Conservation (phyloP, 2,113 vertebrate species). For the Mustela lutreola region DNA sequence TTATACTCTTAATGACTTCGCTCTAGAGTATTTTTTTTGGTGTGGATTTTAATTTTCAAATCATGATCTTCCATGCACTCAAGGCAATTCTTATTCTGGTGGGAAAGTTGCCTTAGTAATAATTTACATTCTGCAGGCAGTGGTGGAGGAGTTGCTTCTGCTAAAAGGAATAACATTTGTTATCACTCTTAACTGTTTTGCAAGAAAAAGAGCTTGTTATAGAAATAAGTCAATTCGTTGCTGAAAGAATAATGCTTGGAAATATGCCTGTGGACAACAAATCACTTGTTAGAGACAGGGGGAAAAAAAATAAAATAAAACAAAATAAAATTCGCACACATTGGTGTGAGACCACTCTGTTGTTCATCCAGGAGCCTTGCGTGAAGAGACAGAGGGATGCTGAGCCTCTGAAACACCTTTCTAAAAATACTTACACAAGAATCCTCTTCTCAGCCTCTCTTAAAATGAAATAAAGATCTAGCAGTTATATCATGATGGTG, state of each 20-base stretch:
- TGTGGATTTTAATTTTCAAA: conserved; percentile 66
- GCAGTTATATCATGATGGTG: background rate
- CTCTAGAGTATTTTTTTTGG: background rate
- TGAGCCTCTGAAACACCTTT: background rate
- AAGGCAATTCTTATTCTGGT: background rate
- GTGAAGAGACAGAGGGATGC: background rate
- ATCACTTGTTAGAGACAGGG: conserved; percentile 54
- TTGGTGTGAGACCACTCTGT: too few relatives aligned
- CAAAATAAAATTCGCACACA: background rate
- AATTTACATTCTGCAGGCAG: conserved; percentile 71
- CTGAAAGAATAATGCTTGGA: conserved; percentile 78
- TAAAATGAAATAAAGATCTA: background rate
- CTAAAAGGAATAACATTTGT: conserved; percentile 71
- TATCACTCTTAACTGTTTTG: background rate
- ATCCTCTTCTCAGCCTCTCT: background rate
- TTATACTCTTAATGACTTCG: background rate
- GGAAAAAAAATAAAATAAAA: background rate
- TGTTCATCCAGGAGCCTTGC: accelerated
- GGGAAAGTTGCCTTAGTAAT: background rate
- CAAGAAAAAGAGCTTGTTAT: conserved; percentile 60
- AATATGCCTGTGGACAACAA: conserved; percentile 70
- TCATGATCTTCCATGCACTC: background rate
- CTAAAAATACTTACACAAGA: background rate
- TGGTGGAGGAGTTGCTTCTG: conserved; percentile 75
- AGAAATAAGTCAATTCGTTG: conserved; percentile 69